Percentiles rank a stretch among this genome's conserved stretches.
Evolutionary conservation across 2,888 invertebrate genomes (phyloP).

Genomic region (Acanthosoma haemorrhoidale): DNA sequence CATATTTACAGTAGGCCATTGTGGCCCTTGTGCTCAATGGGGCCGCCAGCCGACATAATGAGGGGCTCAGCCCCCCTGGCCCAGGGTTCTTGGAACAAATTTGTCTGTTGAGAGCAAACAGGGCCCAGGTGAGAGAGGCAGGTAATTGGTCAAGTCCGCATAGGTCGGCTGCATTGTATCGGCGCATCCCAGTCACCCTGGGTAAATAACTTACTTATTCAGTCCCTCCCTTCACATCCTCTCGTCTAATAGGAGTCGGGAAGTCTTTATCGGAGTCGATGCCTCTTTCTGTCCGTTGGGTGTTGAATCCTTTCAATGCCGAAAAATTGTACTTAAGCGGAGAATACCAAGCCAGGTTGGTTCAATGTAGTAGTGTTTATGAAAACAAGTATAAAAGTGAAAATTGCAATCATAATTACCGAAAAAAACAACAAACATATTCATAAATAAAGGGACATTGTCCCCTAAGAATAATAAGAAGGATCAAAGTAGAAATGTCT

Average conservation of each 20-base stretch:
- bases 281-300: neutral
- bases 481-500: too few relatives aligned
- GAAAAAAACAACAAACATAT: too few relatives aligned
- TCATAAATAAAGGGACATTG: too few relatives aligned
- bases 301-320: neutral
- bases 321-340: neutral
- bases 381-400: too few relatives aligned
- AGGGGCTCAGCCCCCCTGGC: neutral
- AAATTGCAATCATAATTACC: too few relatives aligned
- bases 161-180: neutral
- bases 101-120: neutral
- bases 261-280: neutral
- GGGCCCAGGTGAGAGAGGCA: neutral
- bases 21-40: neutral
- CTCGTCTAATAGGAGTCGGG: neutral
- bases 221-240: neutral
- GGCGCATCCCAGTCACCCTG: neutral
- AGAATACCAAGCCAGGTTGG: too few relatives aligned
- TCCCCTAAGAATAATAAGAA: too few relatives aligned
- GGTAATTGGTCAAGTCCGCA: neutral
- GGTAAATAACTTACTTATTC: neutral
- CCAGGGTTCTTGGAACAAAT: slow-evolving; percentile 12
- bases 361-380: too few relatives aligned
- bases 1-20: slow-evolving; percentile 2
- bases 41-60: neutral